Evolutionary conservation across 2,888 invertebrate genomes (phyloP), one percentile per base, ranked within the genome.

Genomic region (Drosophila kuntzei): DNA sequence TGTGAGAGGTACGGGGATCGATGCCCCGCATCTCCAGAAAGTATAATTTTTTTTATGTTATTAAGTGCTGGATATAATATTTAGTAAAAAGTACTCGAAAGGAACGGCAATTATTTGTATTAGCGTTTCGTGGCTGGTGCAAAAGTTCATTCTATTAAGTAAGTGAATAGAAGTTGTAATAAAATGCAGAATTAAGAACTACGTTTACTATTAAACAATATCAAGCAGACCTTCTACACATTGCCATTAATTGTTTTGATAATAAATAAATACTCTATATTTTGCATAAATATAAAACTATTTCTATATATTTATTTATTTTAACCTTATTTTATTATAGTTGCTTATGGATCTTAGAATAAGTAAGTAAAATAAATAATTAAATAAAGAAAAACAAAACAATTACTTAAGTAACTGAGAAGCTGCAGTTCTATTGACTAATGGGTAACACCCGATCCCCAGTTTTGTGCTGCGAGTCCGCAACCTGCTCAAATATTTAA

Each of bases 1-100:
- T 91, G 91, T 90, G 91, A 91, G 91, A 91, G 91, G 92, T 92
- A 92, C 91, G 91, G 92, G 91, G 92, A 92, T 92, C 92, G 91
- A 92, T 92, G 90, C 91, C 92, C 92, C 90, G 91, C 92, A 91
- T 91, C 92, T 92, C 92, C 92, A 91, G 14, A 71, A n/a, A 1
- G 0, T 32, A 4, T 6, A 32, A 4, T 44, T 57, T 27, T 60
- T 58, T 59, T 64, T 68, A 11, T 63, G 57, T 66, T 66, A 68
- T 66, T 84, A 63, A 67, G 46, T 65, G 62, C 59, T 64, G 53
- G 49, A 64, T 58, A 76, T 69, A 62, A 73, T 66, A 72, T 80
- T 58, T 69, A 75, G 54, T 59, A 72, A 43, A 70, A 64, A 65
- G 57, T 66, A 68, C 61, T 72, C 36, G 39, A 69, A 78, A 77